A percentile compares a stretch with the other conserved stretches of the same genome.
Evolutionary conservation across 1,140 invertebrate species (phyloP).

Genomic region (Solenopsis invicta): DNA sequence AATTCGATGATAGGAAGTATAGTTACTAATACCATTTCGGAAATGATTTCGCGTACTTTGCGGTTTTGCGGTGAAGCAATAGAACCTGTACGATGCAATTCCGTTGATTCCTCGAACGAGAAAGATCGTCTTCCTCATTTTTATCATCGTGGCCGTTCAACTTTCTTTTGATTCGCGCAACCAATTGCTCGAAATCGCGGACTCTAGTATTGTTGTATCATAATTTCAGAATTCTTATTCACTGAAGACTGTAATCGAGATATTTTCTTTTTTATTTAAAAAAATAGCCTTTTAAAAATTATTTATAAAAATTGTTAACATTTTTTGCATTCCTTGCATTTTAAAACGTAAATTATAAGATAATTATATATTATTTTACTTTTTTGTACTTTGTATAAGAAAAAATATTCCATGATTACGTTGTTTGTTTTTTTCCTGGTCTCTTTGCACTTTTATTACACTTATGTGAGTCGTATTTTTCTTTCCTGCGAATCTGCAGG

Average conservation of each 20-base stretch:
- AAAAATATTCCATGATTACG: not conserved
- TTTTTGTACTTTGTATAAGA: not conserved
- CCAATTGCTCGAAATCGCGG: conserved; percentile 7
- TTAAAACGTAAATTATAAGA: not conserved
- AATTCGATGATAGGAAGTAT: not conserved
- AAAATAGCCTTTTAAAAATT: not conserved
- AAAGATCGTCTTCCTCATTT: conserved; percentile 10
- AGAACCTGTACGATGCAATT: not conserved
- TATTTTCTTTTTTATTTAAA: not conserved
- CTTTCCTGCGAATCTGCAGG: conserved; percentile 17
- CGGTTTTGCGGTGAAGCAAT: conserved; percentile 26
- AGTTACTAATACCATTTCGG: not conserved
- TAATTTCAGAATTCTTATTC: not conserved
- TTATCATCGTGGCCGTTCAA: conserved; percentile 1
- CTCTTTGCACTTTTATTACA: not conserved
- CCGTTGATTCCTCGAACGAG: not conserved
- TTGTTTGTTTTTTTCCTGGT: not conserved
- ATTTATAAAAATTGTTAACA: not conserved
- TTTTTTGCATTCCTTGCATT: not conserved
- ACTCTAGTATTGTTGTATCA: not conserved
- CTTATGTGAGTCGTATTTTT: not conserved
- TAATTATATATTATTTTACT: not conserved
- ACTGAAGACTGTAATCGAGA: not conserved
- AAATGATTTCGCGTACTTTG: conserved; percentile 33
- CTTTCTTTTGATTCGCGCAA: conserved; percentile 17